phyloP scores from a whole-genome alignment of 35 echinoderm and acorn worm genomes.

The Heliocidaris tuberculata region DNA sequence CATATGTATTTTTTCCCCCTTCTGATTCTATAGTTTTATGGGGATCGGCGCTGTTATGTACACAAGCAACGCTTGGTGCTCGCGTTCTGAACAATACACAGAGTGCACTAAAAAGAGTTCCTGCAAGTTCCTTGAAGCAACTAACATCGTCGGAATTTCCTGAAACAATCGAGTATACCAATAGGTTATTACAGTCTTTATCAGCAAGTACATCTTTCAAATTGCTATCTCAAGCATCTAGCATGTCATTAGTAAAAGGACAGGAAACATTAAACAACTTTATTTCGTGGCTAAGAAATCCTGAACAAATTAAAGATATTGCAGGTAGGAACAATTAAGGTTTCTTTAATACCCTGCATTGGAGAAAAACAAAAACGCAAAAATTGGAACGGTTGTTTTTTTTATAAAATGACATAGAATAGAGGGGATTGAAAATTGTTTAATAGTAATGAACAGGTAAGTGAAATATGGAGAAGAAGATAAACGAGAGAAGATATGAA shows the following conservation, averaged over 20 bases:
- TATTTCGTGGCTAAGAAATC: slow-evolving; percentile 1
- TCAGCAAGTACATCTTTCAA: neutral
- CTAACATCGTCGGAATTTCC: neutral
- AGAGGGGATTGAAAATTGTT: too few species aligned
- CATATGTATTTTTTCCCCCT: neutral
- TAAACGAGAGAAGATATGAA: too few species aligned
- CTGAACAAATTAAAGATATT: neutral
- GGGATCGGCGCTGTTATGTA: neutral
- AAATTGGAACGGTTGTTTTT: too few species aligned
- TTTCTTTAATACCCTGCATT: neutral
- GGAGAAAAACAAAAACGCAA: too few species aligned
- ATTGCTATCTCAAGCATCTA: neutral
- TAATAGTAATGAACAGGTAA: too few species aligned
- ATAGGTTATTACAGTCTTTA: neutral
- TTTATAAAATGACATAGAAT: too few species aligned
- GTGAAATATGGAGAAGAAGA: too few species aligned
- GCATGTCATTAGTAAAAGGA: neutral
- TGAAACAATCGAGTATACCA: neutral
- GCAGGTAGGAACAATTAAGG: neutral
- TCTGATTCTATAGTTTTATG: slow-evolving; percentile 27
- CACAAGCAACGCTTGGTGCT: neutral
- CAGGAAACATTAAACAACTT: neutral
- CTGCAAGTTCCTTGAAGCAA: neutral
- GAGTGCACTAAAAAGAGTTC: neutral
- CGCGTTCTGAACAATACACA: neutral